phyloP scores from a whole-genome alignment of 2,888 invertebrate genomes.

The Sminthurinus aureus region DNA sequence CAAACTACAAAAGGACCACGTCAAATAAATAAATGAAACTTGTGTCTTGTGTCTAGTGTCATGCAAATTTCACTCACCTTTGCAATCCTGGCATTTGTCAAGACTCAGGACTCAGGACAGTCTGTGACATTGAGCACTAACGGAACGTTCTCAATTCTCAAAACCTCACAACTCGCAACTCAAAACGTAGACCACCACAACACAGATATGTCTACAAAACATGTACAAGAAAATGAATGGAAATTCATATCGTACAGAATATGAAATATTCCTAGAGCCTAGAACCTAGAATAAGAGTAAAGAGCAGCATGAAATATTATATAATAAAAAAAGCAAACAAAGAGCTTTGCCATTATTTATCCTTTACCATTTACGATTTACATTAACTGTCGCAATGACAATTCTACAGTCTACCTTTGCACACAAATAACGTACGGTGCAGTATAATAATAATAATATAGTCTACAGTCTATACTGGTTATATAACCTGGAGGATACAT shows the following conservation, averaged over 20 bases:
- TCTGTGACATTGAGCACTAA: background rate
- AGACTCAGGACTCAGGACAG: too few relatives aligned
- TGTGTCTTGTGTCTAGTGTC: background rate
- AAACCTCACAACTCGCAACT: background rate
- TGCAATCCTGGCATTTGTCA: background rate
- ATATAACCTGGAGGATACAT: too few relatives aligned
- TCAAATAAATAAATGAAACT: slow-evolving; percentile 34
- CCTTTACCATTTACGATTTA: background rate
- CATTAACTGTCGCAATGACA: background rate
- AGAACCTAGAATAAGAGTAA: too few relatives aligned
- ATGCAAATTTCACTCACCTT: slow-evolving; percentile 31
- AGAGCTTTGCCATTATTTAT: background rate
- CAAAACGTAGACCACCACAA: background rate
- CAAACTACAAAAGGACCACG: background rate
- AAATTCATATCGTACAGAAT: too few relatives aligned
- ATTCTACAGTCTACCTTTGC: background rate
- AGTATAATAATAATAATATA: too few relatives aligned
- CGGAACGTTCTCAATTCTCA: background rate
- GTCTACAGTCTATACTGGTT: too few relatives aligned
- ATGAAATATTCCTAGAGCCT: too few relatives aligned
- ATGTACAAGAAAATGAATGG: too few relatives aligned
- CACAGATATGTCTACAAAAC: background rate
- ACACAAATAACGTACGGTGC: background rate
- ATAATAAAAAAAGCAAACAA: background rate
- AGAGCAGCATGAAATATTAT: too few relatives aligned